Base-by-base conservation (phyloP, 2,113 vertebrate species). In the Epinephelus cyanopodus region DNA sequence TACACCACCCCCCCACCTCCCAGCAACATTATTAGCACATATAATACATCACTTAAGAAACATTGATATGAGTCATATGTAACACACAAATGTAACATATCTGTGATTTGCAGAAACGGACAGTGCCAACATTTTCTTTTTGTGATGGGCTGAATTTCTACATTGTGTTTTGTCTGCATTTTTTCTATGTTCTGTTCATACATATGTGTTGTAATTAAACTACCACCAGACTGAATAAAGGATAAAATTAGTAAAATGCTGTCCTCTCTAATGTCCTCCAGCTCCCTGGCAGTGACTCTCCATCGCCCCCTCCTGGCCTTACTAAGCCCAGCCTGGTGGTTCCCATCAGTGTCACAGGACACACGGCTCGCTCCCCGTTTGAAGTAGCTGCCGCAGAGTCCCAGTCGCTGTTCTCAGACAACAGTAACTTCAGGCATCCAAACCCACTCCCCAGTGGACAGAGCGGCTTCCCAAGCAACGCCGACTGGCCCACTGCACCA, bases 331-430 rank as follows among this genome's bases (percentile, higher is more conserved):
- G 96, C 91, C 93, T 97, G 82, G 95, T 96, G 79, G 95, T 96
- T 91, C 96, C 97, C 91, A 95, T 97, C 94, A 97, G 94, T 89
- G 96, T 97, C 92, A 94, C 96, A 18, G 96, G 96, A 91, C 95
- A 97, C 94, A 96, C 95, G 75, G 94, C 95, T n/a, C 94, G 95
- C 68, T 97, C 97, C 3, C 97, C 96, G 61, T 97, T 97, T 64
- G 97, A 98, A 90, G 97, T 95, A 42, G 95, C 96, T 77, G 94
- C 96, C 62, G 96, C 96, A 74, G 97, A 97, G 93, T 98, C 97
- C 80, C 97, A 98, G 93, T 98, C 97, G 0, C 95, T 98, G 74
- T 98, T 98, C 90, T 98, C 97, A 83, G 97, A 98, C 95, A 98
- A 98, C 92, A 93, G 92, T 64, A 95, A 94, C 81, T 98, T 98